Evolutionary conservation across 2,797 vertebrate genomes (phyloP).

Genomic region (Cossypha caffra): DNA sequence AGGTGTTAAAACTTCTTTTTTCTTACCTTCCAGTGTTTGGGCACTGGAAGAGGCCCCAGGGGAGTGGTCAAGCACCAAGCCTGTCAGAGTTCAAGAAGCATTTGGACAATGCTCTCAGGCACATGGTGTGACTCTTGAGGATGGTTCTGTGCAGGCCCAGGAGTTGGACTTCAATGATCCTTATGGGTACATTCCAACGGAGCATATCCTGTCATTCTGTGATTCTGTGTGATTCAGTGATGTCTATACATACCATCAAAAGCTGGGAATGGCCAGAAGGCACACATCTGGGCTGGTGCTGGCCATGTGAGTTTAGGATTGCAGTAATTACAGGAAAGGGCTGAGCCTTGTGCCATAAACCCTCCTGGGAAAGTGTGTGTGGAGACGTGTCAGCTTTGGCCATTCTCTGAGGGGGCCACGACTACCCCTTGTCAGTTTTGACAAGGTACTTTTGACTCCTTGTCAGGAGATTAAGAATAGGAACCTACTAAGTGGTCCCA

Average conservation of each 20-base stretch:
- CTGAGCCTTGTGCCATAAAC: neutral
- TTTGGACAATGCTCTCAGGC: neutral
- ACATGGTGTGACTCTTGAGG: fast-evolving
- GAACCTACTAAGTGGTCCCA: neutral
- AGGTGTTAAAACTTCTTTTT: neutral
- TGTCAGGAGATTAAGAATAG: constrained; percentile 36
- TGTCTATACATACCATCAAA: neutral
- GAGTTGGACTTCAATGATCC: neutral
- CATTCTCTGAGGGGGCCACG: neutral
- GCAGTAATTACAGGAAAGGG: neutral
- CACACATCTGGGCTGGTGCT: neutral
- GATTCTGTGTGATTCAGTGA: neutral
- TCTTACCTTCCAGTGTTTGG: neutral
- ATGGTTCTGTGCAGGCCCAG: neutral
- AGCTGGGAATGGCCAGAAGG: neutral
- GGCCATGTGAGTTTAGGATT: neutral
- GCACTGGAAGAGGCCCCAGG: neutral
- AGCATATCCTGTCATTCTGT: neutral
- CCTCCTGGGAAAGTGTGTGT: neutral
- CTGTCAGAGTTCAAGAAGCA: neutral
- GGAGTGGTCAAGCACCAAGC: neutral
- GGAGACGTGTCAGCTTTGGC: neutral
- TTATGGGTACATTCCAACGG: neutral
- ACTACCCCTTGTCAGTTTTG: constrained; percentile 1
- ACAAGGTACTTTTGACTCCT: constrained; percentile 35